Evolutionary conservation across 2,113 vertebrate species (phyloP), one percentile per base, ranked within the genome.

Genomic region (Austrofundulus limnaeus): DNA sequence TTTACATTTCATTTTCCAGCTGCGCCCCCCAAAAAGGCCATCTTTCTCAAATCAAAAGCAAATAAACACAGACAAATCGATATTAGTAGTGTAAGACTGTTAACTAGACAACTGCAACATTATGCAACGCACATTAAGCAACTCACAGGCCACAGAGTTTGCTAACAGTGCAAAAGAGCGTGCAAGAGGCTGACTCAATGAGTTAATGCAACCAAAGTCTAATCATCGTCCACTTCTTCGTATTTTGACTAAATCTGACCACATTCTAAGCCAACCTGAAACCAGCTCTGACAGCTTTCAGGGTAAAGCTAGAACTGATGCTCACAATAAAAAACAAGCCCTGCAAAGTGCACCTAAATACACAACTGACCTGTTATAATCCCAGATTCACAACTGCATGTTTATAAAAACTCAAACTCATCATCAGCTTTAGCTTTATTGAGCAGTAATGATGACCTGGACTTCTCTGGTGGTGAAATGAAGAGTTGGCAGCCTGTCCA

Each of bases 51-150:
- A 16, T 9, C 19, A 34, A 19, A 55, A 15, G 10, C 14, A 50
- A 45, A 49, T 2, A 20, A 46, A 12, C 5, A 68, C 56, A 38
- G 14, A 21, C 12, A 4, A 56, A 19, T 28, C 4, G 21, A 20
- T 25, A 53, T 57, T 6, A 5, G 13, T 11, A 11, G 14, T 13
- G 13, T 19, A 24, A 42, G 24, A 5, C 24, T 15, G 45, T 63
- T 11, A n/a, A 41, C 59, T 53, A 54, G 2, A 19, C 4, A 16
- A 17, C 15, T 1, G 21, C 50, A 51, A 20, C 19, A 66, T 83
- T 71, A 53, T 19, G 60, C 31, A 85, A 87, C 2, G 20, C 10
- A 24, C 20, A 41, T 80, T 42, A 20, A 58, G 83, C 41, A 82
- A 82, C 49, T 20, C 6, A 13, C 16, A 38, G 28, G 4, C 21